These are phyloP conservation scores for Hystrix cristata DNA, from an alignment of 2,113 vertebrate genomes.

Conservation along the genomic window DNA sequence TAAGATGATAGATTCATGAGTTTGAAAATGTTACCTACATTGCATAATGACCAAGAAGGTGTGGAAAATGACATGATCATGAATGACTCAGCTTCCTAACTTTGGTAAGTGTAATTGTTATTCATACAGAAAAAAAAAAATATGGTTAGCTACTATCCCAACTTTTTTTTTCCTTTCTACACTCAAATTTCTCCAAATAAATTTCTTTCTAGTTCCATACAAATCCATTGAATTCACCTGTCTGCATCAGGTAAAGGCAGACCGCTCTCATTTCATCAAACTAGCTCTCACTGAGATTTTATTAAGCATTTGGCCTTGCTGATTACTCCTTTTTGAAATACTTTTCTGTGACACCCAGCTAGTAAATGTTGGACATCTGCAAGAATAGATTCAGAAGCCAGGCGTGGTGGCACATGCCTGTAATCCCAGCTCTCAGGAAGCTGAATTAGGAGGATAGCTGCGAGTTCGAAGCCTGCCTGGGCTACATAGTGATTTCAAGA, in stretches of 20 bases:
- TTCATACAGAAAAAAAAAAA: background rate
- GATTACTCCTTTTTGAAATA: background rate
- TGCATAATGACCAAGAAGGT: background rate
- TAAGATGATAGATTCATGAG: background rate
- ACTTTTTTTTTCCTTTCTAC: background rate
- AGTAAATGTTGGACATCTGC: slow-evolving; percentile 19
- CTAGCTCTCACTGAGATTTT: background rate
- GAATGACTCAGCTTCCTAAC: background rate
- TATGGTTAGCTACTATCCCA: background rate
- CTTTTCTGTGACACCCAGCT: background rate
- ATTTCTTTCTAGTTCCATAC: background rate
- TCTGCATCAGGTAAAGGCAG: background rate
- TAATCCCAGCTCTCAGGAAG: too few species aligned
- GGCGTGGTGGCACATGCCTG: too few species aligned
- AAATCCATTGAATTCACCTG: background rate
- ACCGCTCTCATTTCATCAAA: background rate
- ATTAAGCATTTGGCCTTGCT: background rate
- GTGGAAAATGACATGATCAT: background rate
- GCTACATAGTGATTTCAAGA: too few species aligned
- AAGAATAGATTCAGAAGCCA: background rate
- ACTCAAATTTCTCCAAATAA: slow-evolving; percentile 37
- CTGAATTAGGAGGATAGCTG: too few species aligned
- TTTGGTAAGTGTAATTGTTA: background rate
- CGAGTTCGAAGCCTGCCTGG: too few species aligned
- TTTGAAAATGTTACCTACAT: background rate